Percentiles rank a stretch among this genome's conserved stretches.
These are phyloP conservation scores for Nowickia ferox DNA, from an alignment of 2,888 invertebrate genomes.

Conservation along the genomic window DNA sequence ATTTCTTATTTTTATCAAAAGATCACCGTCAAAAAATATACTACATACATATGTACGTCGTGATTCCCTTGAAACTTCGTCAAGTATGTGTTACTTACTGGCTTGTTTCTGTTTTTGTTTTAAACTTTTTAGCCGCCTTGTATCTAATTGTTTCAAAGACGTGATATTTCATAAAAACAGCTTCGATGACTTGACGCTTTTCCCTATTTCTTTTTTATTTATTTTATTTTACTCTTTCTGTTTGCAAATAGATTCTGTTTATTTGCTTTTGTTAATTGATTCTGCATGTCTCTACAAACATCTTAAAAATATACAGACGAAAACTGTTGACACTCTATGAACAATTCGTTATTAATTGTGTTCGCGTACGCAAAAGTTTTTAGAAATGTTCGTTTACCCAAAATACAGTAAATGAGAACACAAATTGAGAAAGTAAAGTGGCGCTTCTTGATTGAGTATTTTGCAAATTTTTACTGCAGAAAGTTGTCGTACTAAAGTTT, in stretches of 20 bases:
- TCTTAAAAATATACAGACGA: neutral
- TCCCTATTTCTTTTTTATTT: neutral
- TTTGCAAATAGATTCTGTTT: neutral
- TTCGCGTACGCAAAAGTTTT: too few species aligned
- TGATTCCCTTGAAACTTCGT: conserved; percentile 54
- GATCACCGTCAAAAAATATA: neutral
- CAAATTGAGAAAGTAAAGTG: too few species aligned
- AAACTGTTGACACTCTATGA: too few species aligned
- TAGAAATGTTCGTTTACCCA: too few species aligned
- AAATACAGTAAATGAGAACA: too few species aligned
- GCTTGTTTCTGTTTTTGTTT: conserved; percentile 7
- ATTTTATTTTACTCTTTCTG: neutral
- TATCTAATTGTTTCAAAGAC: conserved; percentile 39
- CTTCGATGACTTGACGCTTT: conserved; percentile 14
- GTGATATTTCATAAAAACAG: conserved; percentile 1
- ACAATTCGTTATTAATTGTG: too few species aligned
- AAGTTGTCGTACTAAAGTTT: too few species aligned
- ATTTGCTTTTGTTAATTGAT: neutral
- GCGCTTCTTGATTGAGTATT: too few species aligned
- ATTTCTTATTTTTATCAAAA: conserved; percentile 5
- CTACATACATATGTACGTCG: neutral
- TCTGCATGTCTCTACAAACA: neutral
- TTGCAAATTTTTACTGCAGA: too few species aligned
- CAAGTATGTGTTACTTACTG: conserved; percentile 12
- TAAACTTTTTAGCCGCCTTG: conserved; percentile 25